Percentiles rank a stretch among this genome's conserved stretches.
These are phyloP conservation scores for Meloe dianella DNA, from an alignment of 2,888 invertebrate genomes.

Conservation along the genomic window DNA sequence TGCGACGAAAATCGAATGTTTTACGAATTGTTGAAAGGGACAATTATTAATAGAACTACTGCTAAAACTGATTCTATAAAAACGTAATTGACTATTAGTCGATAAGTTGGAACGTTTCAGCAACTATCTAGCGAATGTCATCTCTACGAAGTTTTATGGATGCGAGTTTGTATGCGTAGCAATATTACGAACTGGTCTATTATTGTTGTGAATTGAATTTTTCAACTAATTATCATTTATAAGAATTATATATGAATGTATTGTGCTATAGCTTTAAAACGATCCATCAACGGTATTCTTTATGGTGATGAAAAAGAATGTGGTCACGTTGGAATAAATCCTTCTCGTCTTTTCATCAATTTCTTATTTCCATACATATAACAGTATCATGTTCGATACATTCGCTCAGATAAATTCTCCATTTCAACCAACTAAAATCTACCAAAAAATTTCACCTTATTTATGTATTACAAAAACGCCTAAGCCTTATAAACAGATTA, in stretches of 20 bases:
- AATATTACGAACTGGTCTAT: constrained; percentile 8
- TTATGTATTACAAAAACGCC: neutral
- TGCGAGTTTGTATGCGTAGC: constrained; percentile 29
- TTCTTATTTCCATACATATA: constrained; percentile 58
- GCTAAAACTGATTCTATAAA: constrained; percentile 34
- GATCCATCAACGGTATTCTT: constrained; percentile 12
- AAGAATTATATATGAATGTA: constrained; percentile 2
- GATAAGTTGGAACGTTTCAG: constrained; percentile 33
- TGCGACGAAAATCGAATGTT: neutral
- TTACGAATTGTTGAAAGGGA: neutral
- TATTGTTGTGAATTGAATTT: constrained; percentile 10
- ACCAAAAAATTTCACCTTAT: neutral
- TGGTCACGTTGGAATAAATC: constrained; percentile 47
- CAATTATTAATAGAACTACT: constrained; percentile 37
- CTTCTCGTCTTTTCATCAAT: constrained; percentile 57
- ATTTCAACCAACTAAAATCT: constrained; percentile 14
- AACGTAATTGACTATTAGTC: constrained; percentile 42
- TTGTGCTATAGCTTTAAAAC: neutral
- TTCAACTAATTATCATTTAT: constrained; percentile 7
- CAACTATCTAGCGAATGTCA: constrained; percentile 37
- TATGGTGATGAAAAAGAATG: constrained; percentile 8
- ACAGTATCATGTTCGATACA: constrained; percentile 51
- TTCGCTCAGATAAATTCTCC: constrained; percentile 49
- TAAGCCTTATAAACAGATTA: neutral
- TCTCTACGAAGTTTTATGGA: constrained; percentile 38